Evolutionary conservation across 2,888 invertebrate species (phyloP).

Genomic region (Tipula lateralis): DNA sequence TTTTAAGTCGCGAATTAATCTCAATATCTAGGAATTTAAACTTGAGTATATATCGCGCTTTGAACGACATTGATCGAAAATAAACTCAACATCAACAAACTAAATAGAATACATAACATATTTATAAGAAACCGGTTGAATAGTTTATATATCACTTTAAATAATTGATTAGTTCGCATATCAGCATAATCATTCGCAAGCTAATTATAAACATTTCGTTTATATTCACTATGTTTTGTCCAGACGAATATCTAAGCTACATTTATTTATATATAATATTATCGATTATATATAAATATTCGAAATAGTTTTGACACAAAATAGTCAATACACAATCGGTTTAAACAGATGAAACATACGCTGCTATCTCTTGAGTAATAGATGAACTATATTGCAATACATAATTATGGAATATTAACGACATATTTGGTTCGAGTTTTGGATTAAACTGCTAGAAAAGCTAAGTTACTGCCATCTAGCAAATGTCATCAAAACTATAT

Average conservation of each 20-base stretch:
- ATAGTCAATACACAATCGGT: not conserved
- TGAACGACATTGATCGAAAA: not conserved
- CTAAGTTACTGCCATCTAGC: not conserved
- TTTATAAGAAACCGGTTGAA: not conserved
- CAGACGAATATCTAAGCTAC: not conserved
- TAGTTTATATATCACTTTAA: not conserved
- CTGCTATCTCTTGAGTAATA: not conserved
- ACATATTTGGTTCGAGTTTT: not conserved
- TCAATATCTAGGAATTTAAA: not conserved
- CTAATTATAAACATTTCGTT: not conserved
- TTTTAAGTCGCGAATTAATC: not conserved
- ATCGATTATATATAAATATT: not conserved
- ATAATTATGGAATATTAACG: not conserved
- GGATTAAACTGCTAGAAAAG: not conserved
- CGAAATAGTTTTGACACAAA: not conserved
- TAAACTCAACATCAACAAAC: not conserved
- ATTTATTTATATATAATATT: not conserved
- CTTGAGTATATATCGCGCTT: not conserved
- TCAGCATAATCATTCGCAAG: not conserved
- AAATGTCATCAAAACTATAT: not conserved
- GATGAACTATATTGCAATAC: not conserved
- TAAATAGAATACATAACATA: not conserved
- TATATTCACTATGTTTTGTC: not conserved
- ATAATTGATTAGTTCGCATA: not conserved
- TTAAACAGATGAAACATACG: not conserved